phyloP scores from a whole-genome alignment of 1,140 invertebrate species.

The Cotesia vestalis region DNA sequence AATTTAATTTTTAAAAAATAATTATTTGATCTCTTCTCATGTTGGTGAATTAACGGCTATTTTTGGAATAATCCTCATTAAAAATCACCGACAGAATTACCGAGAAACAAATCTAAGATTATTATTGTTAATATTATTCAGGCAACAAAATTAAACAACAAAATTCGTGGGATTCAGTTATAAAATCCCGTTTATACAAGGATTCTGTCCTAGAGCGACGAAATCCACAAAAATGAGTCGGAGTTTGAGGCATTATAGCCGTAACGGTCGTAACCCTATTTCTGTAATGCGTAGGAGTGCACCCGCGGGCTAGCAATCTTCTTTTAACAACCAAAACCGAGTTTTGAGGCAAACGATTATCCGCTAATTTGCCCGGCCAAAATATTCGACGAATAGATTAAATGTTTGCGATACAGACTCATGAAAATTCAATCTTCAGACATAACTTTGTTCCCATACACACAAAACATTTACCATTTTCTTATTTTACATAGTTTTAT shows the following conservation, averaged over 20 bases:
- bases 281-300: conserved; percentile 18
- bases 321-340: not conserved
- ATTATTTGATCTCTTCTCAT: no score
- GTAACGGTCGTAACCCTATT: conserved; percentile 9
- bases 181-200: not conserved
- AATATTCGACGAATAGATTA: not conserved
- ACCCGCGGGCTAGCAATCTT: not conserved
- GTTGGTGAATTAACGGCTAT: not conserved
- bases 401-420: not conserved
- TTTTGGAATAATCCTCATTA: no score
- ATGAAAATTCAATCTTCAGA: no score
- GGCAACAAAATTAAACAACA: no score
- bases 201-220: not conserved
- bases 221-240: conserved; percentile 15
- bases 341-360: not conserved
- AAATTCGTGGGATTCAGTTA: not conserved
- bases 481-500: no score
- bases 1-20: no score
- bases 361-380: not conserved
- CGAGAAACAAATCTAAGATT: not conserved
- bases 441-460: no score
- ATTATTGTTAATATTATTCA: no score
- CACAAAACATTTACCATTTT: no score
- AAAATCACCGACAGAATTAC: no score
- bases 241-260: conserved; percentile 11